phyloP scores from a whole-genome alignment of 2,888 invertebrate genomes.

The Nemoura dubitans region DNA sequence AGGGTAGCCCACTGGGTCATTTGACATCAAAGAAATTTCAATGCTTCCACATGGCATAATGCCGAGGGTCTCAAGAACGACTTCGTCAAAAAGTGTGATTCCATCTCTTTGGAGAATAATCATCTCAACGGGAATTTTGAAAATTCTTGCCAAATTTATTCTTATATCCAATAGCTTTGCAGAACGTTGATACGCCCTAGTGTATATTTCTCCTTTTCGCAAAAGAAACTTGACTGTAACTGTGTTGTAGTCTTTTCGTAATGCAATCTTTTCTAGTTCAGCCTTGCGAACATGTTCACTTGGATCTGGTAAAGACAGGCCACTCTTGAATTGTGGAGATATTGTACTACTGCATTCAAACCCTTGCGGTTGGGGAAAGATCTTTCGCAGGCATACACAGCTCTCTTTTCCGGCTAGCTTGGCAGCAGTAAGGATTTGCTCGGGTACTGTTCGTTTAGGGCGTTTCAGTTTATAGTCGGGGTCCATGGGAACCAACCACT shows the following conservation, averaged over 20 bases:
- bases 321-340: neutral
- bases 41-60: constrained; percentile 55
- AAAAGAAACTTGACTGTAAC: constrained; percentile 53
- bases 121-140: constrained; percentile 50
- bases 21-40: constrained; percentile 56
- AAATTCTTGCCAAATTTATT: constrained; percentile 51
- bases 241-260: constrained; percentile 1
- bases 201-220: constrained; percentile 51
- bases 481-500: neutral
- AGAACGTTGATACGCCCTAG: constrained; percentile 51
- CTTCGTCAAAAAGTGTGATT: constrained; percentile 51
- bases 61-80: constrained; percentile 55
- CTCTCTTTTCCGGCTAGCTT: neutral
- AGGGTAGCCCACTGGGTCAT: neutral
- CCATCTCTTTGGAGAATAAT: constrained; percentile 54
- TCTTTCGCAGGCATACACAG: neutral
- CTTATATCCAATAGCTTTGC: constrained; percentile 52
- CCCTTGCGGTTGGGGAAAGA: neutral
- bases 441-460: neutral
- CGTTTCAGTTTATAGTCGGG: neutral
- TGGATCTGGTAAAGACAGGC: neutral
- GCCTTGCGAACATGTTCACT: neutral
- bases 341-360: neutral
- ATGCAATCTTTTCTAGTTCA: neutral
- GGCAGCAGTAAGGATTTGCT: neutral